Evolutionary conservation across 2,888 invertebrate genomes (phyloP).

Genomic region (Biston stratarius): DNA sequence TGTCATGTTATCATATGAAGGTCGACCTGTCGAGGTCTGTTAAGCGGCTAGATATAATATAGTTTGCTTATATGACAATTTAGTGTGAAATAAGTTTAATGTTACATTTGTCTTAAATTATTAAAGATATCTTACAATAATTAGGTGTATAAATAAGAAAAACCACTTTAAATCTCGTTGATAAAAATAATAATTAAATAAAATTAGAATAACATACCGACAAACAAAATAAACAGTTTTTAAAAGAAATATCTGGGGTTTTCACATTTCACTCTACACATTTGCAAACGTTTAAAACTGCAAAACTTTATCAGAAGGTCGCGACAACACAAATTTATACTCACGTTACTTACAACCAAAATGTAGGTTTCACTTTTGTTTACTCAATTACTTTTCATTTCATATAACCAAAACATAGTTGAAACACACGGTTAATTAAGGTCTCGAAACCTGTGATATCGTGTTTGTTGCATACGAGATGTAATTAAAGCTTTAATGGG

Average conservation of each 20-base stretch:
- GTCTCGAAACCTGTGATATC: conserved; percentile 1
- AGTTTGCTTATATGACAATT: neutral
- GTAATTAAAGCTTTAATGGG: conserved; percentile 26
- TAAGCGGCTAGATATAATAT: neutral
- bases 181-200: neutral
- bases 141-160: neutral
- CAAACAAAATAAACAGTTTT: neutral
- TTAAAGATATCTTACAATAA: too few relatives aligned
- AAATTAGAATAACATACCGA: neutral
- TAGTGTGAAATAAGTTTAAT: too few relatives aligned
- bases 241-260: neutral
- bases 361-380: conserved; percentile 15
- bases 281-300: conserved; percentile 3
- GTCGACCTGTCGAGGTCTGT: conserved; percentile 4
- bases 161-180: neutral
- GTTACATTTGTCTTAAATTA: too few relatives aligned
- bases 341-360: conserved; percentile 46
- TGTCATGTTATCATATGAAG: conserved; percentile 33
- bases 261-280: conserved; percentile 9
- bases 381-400: conserved; percentile 14
- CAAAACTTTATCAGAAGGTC: conserved; percentile 3
- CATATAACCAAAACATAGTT: conserved; percentile 11
- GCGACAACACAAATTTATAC: conserved; percentile 13
- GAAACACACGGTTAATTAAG: conserved; percentile 13
- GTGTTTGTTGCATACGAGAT: conserved; percentile 27